Percentiles rank a stretch among this genome's conserved stretches.
Conservation (phyloP, 2,888 invertebrate species). For the Macaria notata region DNA sequence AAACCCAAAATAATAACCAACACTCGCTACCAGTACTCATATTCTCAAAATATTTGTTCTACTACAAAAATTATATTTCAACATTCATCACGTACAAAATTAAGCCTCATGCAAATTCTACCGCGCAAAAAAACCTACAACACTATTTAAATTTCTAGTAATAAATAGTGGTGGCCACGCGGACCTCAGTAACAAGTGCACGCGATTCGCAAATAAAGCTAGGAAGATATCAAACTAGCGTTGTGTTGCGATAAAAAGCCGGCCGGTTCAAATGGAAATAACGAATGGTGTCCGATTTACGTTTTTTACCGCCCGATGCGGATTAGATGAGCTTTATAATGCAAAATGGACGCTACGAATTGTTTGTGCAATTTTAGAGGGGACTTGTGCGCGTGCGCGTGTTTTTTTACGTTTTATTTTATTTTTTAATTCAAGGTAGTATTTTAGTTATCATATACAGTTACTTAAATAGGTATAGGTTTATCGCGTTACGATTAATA, state of each 20-base stretch:
- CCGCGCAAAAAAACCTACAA: no score
- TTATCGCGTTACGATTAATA: no score
- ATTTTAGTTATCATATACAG: no score
- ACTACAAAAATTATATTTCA: no score
- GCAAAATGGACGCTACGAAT: slow-evolving; percentile 22
- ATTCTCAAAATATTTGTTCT: no score
- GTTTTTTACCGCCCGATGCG: slow-evolving; percentile 44
- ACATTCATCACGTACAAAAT: no score
- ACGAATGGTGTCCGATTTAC: slow-evolving; percentile 59
- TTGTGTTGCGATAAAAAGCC: slow-evolving; percentile 68
- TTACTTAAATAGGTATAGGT: no score
- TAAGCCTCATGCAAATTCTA: no score
- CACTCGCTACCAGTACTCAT: no score
- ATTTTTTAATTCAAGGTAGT: no score
- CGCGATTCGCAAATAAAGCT: slow-evolving; percentile 79
- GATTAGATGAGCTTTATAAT: slow-evolving; percentile 45
- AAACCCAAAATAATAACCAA: no score
- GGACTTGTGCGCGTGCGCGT: slow-evolving; percentile 1
- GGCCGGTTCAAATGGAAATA: slow-evolving; percentile 65
- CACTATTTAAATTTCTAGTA: slow-evolving; percentile 61
- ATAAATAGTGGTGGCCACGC: slow-evolving; percentile 43
- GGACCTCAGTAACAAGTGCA: slow-evolving; percentile 57
- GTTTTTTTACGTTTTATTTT: background rate
- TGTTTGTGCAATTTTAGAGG: slow-evolving; percentile 27
- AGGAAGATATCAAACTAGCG: slow-evolving; percentile 72